Conservation (phyloP, 2,113 vertebrate genomes). For the Pteruthius melanotis region DNA sequence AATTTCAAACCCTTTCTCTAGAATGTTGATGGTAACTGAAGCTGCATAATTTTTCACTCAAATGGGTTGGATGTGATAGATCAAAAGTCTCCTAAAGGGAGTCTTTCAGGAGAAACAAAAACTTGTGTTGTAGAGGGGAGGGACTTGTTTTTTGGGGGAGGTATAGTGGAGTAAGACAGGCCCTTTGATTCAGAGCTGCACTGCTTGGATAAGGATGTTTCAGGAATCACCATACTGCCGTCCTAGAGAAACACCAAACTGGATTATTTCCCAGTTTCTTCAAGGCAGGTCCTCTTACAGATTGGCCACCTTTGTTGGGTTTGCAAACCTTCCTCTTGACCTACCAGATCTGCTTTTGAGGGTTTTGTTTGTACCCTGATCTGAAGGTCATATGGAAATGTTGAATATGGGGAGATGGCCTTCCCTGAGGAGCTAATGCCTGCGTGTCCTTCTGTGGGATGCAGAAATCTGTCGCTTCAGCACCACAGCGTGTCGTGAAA, state of each 20-base stretch:
- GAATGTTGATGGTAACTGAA: not conserved
- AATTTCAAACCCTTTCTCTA: not conserved
- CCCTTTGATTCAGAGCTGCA: not conserved
- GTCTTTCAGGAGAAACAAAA: not conserved
- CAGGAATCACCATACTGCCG: not conserved
- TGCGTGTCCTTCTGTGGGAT: not conserved
- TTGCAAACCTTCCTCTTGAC: not conserved
- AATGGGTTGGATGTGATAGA: not conserved
- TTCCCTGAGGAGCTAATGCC: not conserved
- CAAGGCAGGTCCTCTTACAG: not conserved
- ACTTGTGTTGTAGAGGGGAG: not conserved
- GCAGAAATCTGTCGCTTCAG: not conserved
- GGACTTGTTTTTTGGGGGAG: not conserved
- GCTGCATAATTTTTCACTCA: not conserved
- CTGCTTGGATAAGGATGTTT: not conserved
- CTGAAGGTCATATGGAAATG: not conserved
- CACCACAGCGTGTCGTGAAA: not conserved
- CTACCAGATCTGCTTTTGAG: not conserved
- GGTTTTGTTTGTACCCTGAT: not conserved
- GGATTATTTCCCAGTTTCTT: not conserved
- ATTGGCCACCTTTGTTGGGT: not conserved
- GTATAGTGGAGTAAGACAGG: not conserved
- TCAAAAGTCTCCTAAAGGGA: not conserved
- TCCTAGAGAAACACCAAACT: not conserved
- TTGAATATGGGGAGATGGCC: not conserved